Evolutionary conservation across 1,140 invertebrate genomes (phyloP).

Genomic region (Cherax quadricarinatus): DNA sequence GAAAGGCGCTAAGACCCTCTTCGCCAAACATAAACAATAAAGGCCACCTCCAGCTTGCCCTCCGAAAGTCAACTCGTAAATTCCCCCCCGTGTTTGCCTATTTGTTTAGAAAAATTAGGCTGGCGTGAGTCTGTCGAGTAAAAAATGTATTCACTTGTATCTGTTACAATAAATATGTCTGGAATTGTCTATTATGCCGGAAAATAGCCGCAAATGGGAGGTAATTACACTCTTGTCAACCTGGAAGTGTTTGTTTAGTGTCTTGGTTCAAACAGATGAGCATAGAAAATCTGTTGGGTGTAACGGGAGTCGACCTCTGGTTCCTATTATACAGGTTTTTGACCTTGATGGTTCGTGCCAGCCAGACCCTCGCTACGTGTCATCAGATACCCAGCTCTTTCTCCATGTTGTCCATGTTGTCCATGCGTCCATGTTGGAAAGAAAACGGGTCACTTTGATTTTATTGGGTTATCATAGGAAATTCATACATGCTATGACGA

Average conservation of each 20-base stretch:
- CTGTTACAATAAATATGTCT: not conserved
- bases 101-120: conserved; percentile 18
- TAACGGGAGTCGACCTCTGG: not conserved
- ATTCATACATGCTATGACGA: too few relatives aligned
- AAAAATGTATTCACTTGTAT: conserved; percentile 12
- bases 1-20: too few relatives aligned
- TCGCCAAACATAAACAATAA: too few relatives aligned
- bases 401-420: too few relatives aligned
- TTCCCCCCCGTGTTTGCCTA: not conserved
- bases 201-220: conserved; percentile 15
- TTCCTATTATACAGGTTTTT: not conserved
- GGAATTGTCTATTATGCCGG: conserved; percentile 21
- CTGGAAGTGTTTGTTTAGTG: not conserved
- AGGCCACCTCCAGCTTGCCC: too few relatives aligned
- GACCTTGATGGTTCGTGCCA: too few relatives aligned
- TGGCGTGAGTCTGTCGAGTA: not conserved
- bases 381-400: too few relatives aligned
- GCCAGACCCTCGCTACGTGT: too few relatives aligned
- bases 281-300: not conserved
- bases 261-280: not conserved
- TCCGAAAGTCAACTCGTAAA: not conserved
- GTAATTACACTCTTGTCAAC: conserved; percentile 4
- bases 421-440: too few relatives aligned
- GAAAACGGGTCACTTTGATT: too few relatives aligned
- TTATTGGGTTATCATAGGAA: too few relatives aligned